Percentiles rank a stretch among this genome's conserved stretches.
phyloP scores from a whole-genome alignment of 2,113 vertebrate genomes.

The Puntigrus tetrazona region DNA sequence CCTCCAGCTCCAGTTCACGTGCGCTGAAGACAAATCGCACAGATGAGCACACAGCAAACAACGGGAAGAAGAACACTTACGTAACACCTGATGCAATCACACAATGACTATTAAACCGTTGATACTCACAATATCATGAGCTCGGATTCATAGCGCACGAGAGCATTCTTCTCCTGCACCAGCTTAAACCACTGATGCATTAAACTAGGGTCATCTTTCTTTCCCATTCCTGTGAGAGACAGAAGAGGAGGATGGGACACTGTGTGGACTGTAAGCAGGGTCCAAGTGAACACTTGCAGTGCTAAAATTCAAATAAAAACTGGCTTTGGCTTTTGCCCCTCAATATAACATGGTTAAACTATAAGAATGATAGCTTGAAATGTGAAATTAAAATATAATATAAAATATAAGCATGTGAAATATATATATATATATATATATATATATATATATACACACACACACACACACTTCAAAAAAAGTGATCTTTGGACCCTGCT shows the following conservation, averaged over 20 bases:
- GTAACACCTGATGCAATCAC: not conserved
- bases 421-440: too few relatives aligned
- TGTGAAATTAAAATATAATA: not conserved
- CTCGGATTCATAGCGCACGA: slow-evolving; percentile 93
- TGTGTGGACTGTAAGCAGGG: not conserved
- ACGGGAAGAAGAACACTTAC: not conserved
- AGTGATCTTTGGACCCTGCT: not conserved
- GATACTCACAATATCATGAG: slow-evolving; percentile 95
- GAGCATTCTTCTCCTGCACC: slow-evolving; percentile 92
- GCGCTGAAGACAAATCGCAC: slow-evolving; percentile 70
- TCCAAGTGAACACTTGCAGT: not conserved
- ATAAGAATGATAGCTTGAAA: not conserved
- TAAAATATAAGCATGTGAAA: too few relatives aligned
- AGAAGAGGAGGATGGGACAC: not conserved
- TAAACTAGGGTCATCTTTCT: slow-evolving; percentile 86
- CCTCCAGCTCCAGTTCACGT: slow-evolving; percentile 92
- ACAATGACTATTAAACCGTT: not conserved
- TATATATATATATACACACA: too few relatives aligned
- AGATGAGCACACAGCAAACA: not conserved
- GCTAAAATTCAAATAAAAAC: not conserved
- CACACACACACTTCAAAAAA: not conserved
- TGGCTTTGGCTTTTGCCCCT: not conserved
- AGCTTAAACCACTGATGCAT: slow-evolving; percentile 98
- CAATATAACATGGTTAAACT: not conserved
- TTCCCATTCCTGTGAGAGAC: slow-evolving; percentile 82